Conservation (phyloP, 2,797 vertebrate genomes). For the Pampus argenteus region DNA sequence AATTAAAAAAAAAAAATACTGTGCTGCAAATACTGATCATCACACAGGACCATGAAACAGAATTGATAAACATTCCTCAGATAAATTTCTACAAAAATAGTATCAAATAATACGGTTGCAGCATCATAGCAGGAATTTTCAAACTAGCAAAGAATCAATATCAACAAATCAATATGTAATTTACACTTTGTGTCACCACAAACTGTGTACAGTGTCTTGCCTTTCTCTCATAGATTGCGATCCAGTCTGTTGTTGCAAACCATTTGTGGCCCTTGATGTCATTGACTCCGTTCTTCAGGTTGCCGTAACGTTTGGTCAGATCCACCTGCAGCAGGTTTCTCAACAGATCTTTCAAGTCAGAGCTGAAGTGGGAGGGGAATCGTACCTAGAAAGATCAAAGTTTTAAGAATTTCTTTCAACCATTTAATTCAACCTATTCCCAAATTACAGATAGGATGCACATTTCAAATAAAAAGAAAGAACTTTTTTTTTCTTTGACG, state of each 20-base stretch:
- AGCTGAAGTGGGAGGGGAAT: constrained; percentile 99
- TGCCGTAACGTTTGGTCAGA: constrained; percentile 97
- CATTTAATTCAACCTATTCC: not conserved
- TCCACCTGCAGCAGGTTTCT: constrained; percentile 99
- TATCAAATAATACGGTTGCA: constrained; percentile 13
- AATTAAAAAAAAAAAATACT: constrained; percentile 12
- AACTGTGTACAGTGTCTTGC: constrained; percentile 75
- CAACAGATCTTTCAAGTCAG: constrained; percentile 97
- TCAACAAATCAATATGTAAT: constrained; percentile 60
- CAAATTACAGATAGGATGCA: not conserved
- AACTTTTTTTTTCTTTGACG: not conserved
- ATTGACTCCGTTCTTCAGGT: constrained; percentile 98
- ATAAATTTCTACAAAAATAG: constrained; percentile 18
- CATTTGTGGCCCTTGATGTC: constrained; percentile 99
- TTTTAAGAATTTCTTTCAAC: not conserved
- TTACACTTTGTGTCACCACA: constrained; percentile 4
- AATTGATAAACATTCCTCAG: not conserved
- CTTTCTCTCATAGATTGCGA: constrained; percentile 99
- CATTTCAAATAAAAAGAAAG: too few relatives aligned
- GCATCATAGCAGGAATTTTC: constrained; percentile 5
- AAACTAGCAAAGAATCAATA: constrained; percentile 19
- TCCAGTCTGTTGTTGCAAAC: constrained; percentile 99
- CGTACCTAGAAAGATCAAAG: constrained; percentile 86
- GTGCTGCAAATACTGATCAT: not conserved
- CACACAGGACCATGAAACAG: not conserved